phyloP scores from a whole-genome alignment of 2,888 invertebrate genomes.

The Drosophila neoperkinsi region DNA sequence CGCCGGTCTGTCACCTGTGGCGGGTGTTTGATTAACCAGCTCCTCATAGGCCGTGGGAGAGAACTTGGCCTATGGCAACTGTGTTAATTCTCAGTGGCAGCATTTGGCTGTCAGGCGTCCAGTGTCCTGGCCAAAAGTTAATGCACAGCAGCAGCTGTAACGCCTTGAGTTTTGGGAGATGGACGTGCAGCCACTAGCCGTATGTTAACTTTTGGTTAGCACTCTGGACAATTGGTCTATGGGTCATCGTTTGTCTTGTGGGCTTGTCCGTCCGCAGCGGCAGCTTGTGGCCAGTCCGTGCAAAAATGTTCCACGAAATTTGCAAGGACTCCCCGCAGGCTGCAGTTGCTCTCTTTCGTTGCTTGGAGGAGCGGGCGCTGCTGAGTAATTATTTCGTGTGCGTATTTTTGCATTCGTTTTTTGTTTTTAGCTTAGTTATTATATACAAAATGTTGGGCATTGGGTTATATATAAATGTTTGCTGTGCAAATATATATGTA shows the following conservation, averaged over 20 bases:
- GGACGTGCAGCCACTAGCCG: slow-evolving; percentile 14
- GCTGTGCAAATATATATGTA: slow-evolving; percentile 81
- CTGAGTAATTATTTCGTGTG: slow-evolving; percentile 67
- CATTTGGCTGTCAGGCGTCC: slow-evolving; percentile 16
- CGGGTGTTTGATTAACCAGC: slow-evolving; percentile 31
- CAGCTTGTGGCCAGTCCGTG: slow-evolving; percentile 20
- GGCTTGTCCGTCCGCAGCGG: slow-evolving; percentile 7
- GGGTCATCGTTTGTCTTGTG: slow-evolving; percentile 75
- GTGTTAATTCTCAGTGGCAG: slow-evolving; percentile 20
- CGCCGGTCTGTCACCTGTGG: slow-evolving; percentile 53
- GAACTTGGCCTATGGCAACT: slow-evolving; percentile 58
- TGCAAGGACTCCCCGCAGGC: slow-evolving; percentile 16
- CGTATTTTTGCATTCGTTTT: slow-evolving; percentile 58
- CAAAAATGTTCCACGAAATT: slow-evolving; percentile 83
- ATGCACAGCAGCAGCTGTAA: background rate
- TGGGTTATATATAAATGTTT: slow-evolving; percentile 73
- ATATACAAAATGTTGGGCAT: slow-evolving; percentile 77
- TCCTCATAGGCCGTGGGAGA: slow-evolving; percentile 65
- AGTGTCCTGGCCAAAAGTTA: slow-evolving; percentile 6
- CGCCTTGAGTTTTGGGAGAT: slow-evolving; percentile 68
- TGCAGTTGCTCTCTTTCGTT: slow-evolving; percentile 12
- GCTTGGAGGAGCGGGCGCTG: slow-evolving; percentile 24
- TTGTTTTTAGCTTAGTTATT: slow-evolving; percentile 63
- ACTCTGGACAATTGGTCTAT: slow-evolving; percentile 65
- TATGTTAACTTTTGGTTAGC: slow-evolving; percentile 3